Percentiles rank a stretch among this genome's conserved stretches.
Conservation (phyloP, 2,113 vertebrate genomes). For the Puffinus mauretanicus region DNA sequence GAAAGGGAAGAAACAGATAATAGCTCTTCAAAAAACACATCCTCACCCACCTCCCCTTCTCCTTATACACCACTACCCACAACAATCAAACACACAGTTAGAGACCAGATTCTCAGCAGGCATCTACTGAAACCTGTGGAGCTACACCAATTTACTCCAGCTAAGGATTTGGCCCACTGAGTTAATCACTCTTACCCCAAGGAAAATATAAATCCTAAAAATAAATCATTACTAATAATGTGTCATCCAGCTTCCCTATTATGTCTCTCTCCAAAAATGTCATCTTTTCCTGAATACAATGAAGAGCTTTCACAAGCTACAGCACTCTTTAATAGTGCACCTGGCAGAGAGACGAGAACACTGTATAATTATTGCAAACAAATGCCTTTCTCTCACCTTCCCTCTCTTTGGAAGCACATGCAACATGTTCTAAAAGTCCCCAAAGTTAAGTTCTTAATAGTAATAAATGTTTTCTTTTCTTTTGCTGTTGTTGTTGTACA, state of each 20-base stretch:
- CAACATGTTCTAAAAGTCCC: not conserved
- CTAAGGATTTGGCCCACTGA: not conserved
- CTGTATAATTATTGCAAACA: conserved; percentile 38
- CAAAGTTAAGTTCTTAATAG: not conserved
- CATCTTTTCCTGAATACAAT: conserved; percentile 38
- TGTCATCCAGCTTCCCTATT: conserved; percentile 11
- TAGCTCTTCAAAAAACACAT: not conserved
- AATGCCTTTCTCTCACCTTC: conserved; percentile 25
- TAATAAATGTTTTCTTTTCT: conserved; percentile 27
- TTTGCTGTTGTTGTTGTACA: conserved; percentile 30
- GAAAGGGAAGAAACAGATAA: conserved; percentile 49
- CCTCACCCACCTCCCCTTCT: not conserved
- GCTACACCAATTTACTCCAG: not conserved
- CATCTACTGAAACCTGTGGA: not conserved
- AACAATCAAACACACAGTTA: not conserved
- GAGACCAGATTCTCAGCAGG: not conserved
- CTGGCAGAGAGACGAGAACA: conserved; percentile 11
- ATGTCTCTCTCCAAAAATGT: conserved; percentile 36
- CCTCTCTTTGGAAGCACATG: not conserved
- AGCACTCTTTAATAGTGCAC: conserved; percentile 7
- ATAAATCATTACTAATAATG: conserved; percentile 39
- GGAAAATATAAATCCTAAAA: conserved; percentile 18
- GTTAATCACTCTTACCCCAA: not conserved
- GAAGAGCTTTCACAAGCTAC: conserved; percentile 44
- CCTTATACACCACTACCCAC: not conserved